Evolutionary conservation across 1,140 invertebrate species (phyloP).

Genomic region (Dendroctonus ponderosae): DNA sequence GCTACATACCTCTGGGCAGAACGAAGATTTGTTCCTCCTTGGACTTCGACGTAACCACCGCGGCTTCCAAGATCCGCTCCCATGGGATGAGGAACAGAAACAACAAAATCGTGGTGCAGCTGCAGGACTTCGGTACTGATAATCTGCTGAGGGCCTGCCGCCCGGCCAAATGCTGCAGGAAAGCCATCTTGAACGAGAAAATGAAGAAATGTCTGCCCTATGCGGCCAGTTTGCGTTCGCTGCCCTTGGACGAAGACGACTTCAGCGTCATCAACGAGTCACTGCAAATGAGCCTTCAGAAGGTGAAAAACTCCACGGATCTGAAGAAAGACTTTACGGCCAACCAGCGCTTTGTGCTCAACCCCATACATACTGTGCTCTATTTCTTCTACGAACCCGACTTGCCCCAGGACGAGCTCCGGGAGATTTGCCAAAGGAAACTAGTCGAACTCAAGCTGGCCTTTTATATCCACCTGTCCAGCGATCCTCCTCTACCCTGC

Average conservation of each 20-base stretch:
- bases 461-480: slow-evolving; percentile 29
- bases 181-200: slow-evolving; percentile 40
- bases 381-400: neutral
- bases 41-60: slow-evolving; percentile 37
- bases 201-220: slow-evolving; percentile 39
- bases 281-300: slow-evolving; percentile 37
- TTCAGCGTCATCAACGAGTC: slow-evolving; percentile 37
- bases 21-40: slow-evolving; percentile 41
- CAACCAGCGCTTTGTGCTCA: neutral
- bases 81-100: slow-evolving; percentile 36
- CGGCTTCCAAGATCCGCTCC: slow-evolving; percentile 26
- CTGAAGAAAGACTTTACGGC: neutral
- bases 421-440: neutral
- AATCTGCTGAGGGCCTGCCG: slow-evolving; percentile 38
- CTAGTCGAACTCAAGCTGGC: slow-evolving; percentile 7
- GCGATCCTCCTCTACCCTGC: neutral
- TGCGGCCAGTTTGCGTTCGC: slow-evolving; percentile 39
- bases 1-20: slow-evolving; percentile 30
- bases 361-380: neutral
- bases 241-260: slow-evolving; percentile 40
- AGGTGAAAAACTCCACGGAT: slow-evolving; percentile 36
- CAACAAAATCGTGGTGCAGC: slow-evolving; percentile 28
- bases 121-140: slow-evolving; percentile 39
- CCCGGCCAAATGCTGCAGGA: slow-evolving; percentile 44
- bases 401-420: neutral